Evolutionary conservation across 2,888 invertebrate species (phyloP).

Genomic region (Agrotis clavis): DNA sequence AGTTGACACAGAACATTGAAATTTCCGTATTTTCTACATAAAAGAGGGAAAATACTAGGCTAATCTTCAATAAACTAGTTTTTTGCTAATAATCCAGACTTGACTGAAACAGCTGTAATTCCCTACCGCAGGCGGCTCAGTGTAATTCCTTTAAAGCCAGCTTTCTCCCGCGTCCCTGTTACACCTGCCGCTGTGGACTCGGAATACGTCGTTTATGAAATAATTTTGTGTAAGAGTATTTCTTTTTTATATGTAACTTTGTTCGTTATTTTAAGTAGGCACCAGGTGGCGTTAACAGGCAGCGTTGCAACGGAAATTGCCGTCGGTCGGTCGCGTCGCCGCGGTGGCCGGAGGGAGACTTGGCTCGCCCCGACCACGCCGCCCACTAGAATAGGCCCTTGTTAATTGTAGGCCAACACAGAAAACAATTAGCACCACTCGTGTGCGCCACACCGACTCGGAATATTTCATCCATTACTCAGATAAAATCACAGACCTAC

Average conservation of each 20-base stretch:
- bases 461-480: conserved; percentile 66
- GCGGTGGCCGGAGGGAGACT: conserved; percentile 65
- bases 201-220: conserved; percentile 71
- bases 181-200: conserved; percentile 75
- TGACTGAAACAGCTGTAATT: conserved; percentile 74
- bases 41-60: conserved; percentile 9
- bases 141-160: conserved; percentile 78
- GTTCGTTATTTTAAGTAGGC: conserved; percentile 77
- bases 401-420: conserved; percentile 81
- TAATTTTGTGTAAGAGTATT: conserved; percentile 67
- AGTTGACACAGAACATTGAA: conserved; percentile 11
- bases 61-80: conserved; percentile 70
- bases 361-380: conserved; percentile 70
- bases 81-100: conserved; percentile 68
- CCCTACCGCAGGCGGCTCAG: conserved; percentile 70
- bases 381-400: conserved; percentile 70
- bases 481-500: conserved; percentile 62
- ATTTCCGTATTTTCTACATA: not conserved
- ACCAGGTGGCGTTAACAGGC: conserved; percentile 83
- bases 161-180: conserved; percentile 66
- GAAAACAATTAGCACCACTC: conserved; percentile 82
- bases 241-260: conserved; percentile 63
- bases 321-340: conserved; percentile 73
- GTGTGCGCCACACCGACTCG: conserved; percentile 64
- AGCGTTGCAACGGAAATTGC: conserved; percentile 83